Evolutionary conservation across 2,113 vertebrate species (phyloP).

Genomic region (Colossoma macropomum): DNA sequence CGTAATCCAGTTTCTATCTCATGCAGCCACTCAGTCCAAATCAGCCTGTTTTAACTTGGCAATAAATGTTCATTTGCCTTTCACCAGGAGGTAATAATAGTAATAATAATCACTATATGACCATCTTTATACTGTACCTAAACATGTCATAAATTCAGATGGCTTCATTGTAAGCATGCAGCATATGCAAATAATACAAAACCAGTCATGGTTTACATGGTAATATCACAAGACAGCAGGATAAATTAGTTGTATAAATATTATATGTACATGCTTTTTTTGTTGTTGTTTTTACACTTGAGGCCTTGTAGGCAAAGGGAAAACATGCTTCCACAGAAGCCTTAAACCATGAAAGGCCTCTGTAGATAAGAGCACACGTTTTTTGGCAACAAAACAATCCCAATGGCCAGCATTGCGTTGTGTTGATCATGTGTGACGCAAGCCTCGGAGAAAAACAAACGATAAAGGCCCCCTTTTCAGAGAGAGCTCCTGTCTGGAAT

Average conservation of each 20-base stretch:
- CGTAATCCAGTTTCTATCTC: conserved; percentile 19
- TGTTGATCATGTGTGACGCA: conserved; percentile 24
- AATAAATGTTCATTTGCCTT: conserved; percentile 29
- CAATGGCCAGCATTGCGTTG: conserved; percentile 55
- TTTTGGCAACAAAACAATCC: conserved; percentile 48
- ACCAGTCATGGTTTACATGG: conserved; percentile 47
- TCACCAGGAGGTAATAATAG: conserved; percentile 41
- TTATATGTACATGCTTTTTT: conserved; percentile 60
- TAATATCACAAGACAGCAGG: conserved; percentile 48
- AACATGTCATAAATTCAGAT: conserved; percentile 34
- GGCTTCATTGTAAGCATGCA: conserved; percentile 56
- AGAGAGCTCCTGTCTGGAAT: not conserved
- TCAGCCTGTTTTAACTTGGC: conserved; percentile 15
- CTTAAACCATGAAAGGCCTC: not conserved
- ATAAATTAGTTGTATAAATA: conserved; percentile 68
- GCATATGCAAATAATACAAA: conserved; percentile 56
- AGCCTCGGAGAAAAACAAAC: conserved; percentile 5
- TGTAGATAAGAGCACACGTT: not conserved
- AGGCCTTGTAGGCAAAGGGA: conserved; percentile 3
- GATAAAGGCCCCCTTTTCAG: not conserved
- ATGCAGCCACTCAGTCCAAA: conserved; percentile 24
- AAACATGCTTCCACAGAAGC: conserved; percentile 41
- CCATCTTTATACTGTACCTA: conserved; percentile 26
- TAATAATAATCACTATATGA: conserved; percentile 11
- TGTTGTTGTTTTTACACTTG: conserved; percentile 26